These are phyloP conservation scores for Coluber constrictor DNA, from an alignment of 2,797 vertebrate genomes.

Conservation along the genomic window DNA sequence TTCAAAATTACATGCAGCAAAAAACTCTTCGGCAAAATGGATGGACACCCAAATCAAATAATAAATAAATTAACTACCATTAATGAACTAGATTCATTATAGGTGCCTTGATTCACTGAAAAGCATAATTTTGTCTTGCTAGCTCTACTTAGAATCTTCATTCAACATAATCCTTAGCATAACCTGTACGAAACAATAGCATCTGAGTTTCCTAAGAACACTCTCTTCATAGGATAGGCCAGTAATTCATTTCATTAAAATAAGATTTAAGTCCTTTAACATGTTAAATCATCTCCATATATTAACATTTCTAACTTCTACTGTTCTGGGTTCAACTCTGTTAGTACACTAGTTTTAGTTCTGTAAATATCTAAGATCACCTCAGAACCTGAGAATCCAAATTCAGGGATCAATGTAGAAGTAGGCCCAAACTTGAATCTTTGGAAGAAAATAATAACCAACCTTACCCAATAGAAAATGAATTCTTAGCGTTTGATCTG, in stretches of 20 bases:
- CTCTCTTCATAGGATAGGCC: background rate
- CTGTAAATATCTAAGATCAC: background rate
- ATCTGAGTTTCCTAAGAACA: background rate
- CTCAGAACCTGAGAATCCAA: background rate
- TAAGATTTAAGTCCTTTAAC: background rate
- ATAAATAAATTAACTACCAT: background rate
- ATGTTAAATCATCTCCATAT: background rate
- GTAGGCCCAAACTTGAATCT: background rate
- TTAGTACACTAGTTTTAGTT: background rate
- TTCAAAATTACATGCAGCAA: background rate
- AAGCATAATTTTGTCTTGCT: background rate
- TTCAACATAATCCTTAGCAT: background rate
- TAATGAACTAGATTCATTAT: background rate
- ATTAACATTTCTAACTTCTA: background rate
- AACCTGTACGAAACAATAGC: background rate
- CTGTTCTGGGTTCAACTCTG: background rate
- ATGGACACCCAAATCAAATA: background rate
- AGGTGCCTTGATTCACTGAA: background rate
- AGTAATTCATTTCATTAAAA: background rate
- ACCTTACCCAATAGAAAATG: background rate
- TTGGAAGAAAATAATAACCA: background rate
- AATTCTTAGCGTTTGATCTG: background rate
- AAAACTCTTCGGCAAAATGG: background rate
- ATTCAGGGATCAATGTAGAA: background rate
- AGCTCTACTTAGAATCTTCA: background rate